These are phyloP conservation scores for Doris montereyensis DNA, from an alignment of 2,888 invertebrate species.

Conservation along the genomic window DNA sequence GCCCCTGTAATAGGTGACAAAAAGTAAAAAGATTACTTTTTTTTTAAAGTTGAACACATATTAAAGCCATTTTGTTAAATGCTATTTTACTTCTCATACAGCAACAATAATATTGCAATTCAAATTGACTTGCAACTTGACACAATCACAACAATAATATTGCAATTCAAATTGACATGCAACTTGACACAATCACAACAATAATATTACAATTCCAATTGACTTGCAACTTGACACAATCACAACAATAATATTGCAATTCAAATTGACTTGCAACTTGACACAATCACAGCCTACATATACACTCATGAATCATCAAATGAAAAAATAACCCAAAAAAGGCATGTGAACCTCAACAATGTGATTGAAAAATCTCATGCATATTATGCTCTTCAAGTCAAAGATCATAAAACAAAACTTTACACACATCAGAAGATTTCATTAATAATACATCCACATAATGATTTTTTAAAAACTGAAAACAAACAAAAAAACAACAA, in stretches of 20 bases:
- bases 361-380: too few species aligned
- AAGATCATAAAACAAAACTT: too few species aligned
- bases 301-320: too few species aligned
- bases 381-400: too few species aligned
- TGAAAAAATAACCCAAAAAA: too few species aligned
- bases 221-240: neutral
- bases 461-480: too few species aligned
- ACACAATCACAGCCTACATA: neutral
- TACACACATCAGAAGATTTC: too few species aligned
- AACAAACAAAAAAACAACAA: too few species aligned
- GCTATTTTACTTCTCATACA: neutral
- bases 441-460: too few species aligned
- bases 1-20: constrained; percentile 76
- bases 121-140: neutral
- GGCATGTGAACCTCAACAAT: too few species aligned
- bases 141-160: neutral
- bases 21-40: neutral
- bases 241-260: neutral
- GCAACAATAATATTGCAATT: neutral
- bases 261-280: neutral
- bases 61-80: neutral
- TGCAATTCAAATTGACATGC: neutral
- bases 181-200: neutral
- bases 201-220: neutral
- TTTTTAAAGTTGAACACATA: neutral